Base-by-base conservation (phyloP, 2,113 vertebrate genomes). In the Amblyopsis rosae region DNA sequence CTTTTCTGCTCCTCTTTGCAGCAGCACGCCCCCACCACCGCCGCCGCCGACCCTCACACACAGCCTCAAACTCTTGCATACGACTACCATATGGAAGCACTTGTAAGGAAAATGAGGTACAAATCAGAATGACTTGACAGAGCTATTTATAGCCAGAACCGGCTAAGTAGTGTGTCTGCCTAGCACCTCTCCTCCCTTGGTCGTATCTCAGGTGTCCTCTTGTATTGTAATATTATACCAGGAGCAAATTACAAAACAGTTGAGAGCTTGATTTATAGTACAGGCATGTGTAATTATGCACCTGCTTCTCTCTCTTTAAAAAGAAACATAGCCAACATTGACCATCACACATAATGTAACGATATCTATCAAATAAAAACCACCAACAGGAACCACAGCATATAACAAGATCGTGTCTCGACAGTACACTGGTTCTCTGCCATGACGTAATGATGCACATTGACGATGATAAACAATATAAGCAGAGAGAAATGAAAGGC, bases 401-500 rank as follows among this genome's bases (percentile, higher is more conserved):
- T 6, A 32, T 47, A 49, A 15, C 17, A 41, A 46, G 26, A 35
- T 53, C 53, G 26, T 41, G 19, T 50, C 50, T 47, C 48, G 35
- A 9, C n/a, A 17, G 17, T 33, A 68, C 10, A n/a, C 49, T 46
- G 16, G 12, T 59, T 47, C 35, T 47, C n/a, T 10, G 9, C 41
- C 13, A n/a, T 51, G 50, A 51, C 17, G 3, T 7, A 59, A 26
- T 26, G 26, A 26, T 2, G 26, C 26, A 26, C 9, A 16, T 55
- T 59, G 67, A 6, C 49, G 35, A 41, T 33, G 12, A 35, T 86
- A 83, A 86, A 84, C 88, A 91, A 83, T 91, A 88, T 90, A 84
- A 86, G 87, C 75, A 87, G 84, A 89, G 81, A 88, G 87, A 66
- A 90, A 87, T 90, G 87, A 88, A 88, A 87, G 88, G 47, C 75